Percentiles rank a stretch among this genome's conserved stretches.
phyloP scores from a whole-genome alignment of 2,797 vertebrate species.

The Spea hammondii region DNA sequence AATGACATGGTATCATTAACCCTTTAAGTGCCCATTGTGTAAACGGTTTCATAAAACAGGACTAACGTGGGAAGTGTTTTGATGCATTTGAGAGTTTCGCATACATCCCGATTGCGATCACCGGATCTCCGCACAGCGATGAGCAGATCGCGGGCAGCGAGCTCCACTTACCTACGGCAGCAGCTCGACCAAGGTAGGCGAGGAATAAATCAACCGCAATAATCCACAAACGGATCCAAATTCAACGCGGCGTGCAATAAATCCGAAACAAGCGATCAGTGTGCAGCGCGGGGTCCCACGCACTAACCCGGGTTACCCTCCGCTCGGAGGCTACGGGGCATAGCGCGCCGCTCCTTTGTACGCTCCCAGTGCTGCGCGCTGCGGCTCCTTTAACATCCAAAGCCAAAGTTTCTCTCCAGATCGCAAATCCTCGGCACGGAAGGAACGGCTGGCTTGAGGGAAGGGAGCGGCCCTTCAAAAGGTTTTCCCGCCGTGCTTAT shows the following conservation, averaged over 20 bases:
- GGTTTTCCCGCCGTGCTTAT: conserved; percentile 2
- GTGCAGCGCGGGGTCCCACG: neutral
- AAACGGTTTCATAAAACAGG: too few relatives aligned
- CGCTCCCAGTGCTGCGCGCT: neutral
- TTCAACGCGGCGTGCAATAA: neutral
- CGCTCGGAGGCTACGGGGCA: neutral
- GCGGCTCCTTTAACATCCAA: conserved; percentile 20
- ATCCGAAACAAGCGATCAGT: conserved; percentile 26
- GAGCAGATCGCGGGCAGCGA: too few relatives aligned
- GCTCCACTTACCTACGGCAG: conserved; percentile 7
- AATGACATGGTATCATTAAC: too few relatives aligned
- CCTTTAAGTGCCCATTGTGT: too few relatives aligned
- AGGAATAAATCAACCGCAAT: neutral
- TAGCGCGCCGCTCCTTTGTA: conserved; percentile 7
- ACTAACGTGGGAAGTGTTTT: too few relatives aligned
- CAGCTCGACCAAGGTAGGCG: neutral
- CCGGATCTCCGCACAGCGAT: neutral
- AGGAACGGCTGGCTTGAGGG: neutral
- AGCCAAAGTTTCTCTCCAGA: conserved; percentile 11
- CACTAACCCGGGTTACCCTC: neutral
- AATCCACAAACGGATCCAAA: conserved; percentile 39
- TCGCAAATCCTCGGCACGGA: conserved; percentile 16
- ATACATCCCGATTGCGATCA: too few relatives aligned
- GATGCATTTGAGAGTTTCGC: too few relatives aligned
- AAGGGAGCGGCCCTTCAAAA: neutral